A percentile compares a stretch with the other conserved stretches of the same genome.
phyloP scores from a whole-genome alignment of 2,113 vertebrate genomes.

The Zeus faber region DNA sequence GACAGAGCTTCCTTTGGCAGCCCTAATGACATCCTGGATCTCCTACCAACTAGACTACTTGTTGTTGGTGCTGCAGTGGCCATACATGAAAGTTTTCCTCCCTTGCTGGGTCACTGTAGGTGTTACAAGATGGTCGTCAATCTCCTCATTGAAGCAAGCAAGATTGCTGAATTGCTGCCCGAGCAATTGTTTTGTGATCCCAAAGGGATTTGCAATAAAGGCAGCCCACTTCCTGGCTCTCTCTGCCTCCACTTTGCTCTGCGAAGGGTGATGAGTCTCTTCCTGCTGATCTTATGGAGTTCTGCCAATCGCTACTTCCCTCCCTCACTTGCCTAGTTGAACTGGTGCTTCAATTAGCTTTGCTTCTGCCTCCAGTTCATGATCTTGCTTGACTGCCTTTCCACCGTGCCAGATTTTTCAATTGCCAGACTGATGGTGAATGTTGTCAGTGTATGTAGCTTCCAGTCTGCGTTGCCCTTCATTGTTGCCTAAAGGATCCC shows the following conservation, averaged over 20 bases:
- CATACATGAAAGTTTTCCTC: background rate
- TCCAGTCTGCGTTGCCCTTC: background rate
- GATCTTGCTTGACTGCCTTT: background rate
- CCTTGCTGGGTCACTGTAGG: background rate
- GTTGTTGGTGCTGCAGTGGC: background rate
- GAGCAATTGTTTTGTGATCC: too few species aligned
- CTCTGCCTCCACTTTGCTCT: too few species aligned
- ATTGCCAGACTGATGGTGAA: background rate
- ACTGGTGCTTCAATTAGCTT: background rate
- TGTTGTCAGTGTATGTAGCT: background rate
- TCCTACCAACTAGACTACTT: too few species aligned
- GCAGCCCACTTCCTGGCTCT: too few species aligned
- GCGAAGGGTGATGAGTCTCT: background rate
- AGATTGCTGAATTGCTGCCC: background rate
- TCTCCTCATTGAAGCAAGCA: background rate
- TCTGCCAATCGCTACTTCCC: background rate
- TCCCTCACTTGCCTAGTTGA: background rate
- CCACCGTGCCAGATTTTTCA: background rate
- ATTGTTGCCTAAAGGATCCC: background rate
- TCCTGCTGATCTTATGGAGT: background rate
- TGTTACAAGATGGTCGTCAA: background rate
- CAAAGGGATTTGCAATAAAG: too few species aligned
- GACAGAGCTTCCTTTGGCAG: too few species aligned
- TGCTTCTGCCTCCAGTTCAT: background rate
- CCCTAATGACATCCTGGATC: too few species aligned